These are phyloP conservation scores for Podotricha telesiphe DNA, from an alignment of 2,888 invertebrate genomes.

Conservation along the genomic window DNA sequence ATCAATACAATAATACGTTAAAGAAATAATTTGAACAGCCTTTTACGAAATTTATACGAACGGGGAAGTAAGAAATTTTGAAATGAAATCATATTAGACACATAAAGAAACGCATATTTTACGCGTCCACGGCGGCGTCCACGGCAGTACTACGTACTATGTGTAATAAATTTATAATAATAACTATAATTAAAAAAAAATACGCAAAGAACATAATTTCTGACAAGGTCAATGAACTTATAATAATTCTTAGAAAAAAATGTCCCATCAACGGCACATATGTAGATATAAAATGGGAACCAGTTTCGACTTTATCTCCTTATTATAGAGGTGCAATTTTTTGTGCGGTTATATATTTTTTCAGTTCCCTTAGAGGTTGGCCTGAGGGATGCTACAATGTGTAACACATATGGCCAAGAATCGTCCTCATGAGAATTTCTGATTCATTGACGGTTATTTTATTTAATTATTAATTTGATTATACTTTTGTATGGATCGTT, in stretches of 20 bases:
- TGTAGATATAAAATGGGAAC: neutral
- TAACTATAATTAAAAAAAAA: neutral
- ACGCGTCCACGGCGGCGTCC: too few relatives aligned
- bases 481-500: slow-evolving; percentile 38
- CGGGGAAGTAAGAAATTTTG: too few relatives aligned
- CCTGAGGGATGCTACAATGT: slow-evolving; percentile 67
- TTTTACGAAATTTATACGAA: too few relatives aligned
- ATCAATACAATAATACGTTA: too few relatives aligned
- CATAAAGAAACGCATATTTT: too few relatives aligned
- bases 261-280: slow-evolving; percentile 52
- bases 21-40: too few relatives aligned
- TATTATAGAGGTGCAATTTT: slow-evolving; percentile 54
- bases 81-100: too few relatives aligned
- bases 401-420: slow-evolving; percentile 69
- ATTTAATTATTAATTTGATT: slow-evolving; percentile 45
- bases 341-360: slow-evolving; percentile 63
- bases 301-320: slow-evolving; percentile 44
- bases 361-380: slow-evolving; percentile 75
- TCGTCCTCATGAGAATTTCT: slow-evolving; percentile 76
- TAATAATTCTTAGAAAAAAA: slow-evolving; percentile 53
- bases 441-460: slow-evolving; percentile 66
- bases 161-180: too few relatives aligned
- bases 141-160: too few relatives aligned
- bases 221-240: slow-evolving; percentile 61
- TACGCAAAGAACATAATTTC: slow-evolving; percentile 9